Base-by-base conservation (phyloP, 2,113 vertebrate genomes). In the Tricholaema leucomelas region DNA sequence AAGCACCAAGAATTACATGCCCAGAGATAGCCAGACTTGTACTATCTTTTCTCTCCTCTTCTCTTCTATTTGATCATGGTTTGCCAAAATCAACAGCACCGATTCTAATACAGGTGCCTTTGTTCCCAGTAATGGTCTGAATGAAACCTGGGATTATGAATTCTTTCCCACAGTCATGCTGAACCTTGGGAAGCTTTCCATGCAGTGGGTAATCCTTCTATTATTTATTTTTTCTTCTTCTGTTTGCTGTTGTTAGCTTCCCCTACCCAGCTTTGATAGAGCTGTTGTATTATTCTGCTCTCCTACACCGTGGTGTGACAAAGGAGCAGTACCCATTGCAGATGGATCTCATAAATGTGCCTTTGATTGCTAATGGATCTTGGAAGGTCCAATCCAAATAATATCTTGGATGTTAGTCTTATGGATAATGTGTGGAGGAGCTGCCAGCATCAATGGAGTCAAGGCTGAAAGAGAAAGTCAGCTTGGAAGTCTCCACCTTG, bases 31-130 rank as follows among this genome's bases (percentile, higher is more conserved):
- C 71, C 46, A 85, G 79, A 80, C 82, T 73, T 85, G 23, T 55
- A 21, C 9, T 25, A 66, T 52, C 18, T 35, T 91, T 88, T 87
- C 63, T 81, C 8, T 55, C 83, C 16, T 81, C 69, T 75, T 40
- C 38, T 54, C 1, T 83, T 81, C 65, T 63, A 2, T 80, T 93
- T 66, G 40, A 71, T 28, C 0, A 1, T 1, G 1, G 17, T 46
- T 80, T 93, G 90, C 89, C 93, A 93, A 92, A 93, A 92, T 83
- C 90, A 93, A 87, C 93, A 89, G 5, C 28, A 2, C 23, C 36
- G 58, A 42, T 72, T 89, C 89, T 85, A 87, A 92, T 82, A 74
- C 91, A 93, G 88, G 92, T 92, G 65, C 9, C 55, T 94, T 96
- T 94, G 87, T 93, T 95, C 82, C 60, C 81, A 87, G 76, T 83